Evolutionary conservation across 2,113 vertebrate genomes (phyloP).

Genomic region (Benitochromis conjunctus): DNA sequence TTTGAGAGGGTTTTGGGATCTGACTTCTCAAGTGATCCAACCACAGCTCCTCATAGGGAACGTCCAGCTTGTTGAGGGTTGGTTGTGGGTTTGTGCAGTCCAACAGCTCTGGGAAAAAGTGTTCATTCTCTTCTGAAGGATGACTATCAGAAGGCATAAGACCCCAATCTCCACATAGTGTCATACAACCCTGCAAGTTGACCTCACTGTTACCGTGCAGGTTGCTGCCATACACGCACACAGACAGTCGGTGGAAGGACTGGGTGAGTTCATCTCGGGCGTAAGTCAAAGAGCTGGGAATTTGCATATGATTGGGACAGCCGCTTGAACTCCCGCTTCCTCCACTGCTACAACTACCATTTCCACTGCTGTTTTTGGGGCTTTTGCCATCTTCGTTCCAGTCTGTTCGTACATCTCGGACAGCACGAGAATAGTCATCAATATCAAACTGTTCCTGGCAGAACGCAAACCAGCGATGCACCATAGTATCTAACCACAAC

Average conservation of each 20-base stretch:
- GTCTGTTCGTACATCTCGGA: slow-evolving; percentile 88
- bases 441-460: slow-evolving; percentile 97
- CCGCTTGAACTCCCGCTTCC: slow-evolving; percentile 61
- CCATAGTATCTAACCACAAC: slow-evolving; percentile 85
- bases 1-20: slow-evolving; percentile 52
- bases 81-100: slow-evolving; percentile 71
- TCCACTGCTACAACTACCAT: slow-evolving; percentile 52
- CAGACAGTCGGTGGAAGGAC: slow-evolving; percentile 95
- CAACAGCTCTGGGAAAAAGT: slow-evolving; percentile 81
- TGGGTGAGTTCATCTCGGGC: slow-evolving; percentile 94
- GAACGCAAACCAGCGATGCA: slow-evolving; percentile 90
- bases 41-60: slow-evolving; percentile 97
- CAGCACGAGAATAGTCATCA: slow-evolving; percentile 92
- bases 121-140: slow-evolving; percentile 86
- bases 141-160: slow-evolving; percentile 80
- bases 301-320: slow-evolving; percentile 79
- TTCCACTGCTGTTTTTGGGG: slow-evolving; percentile 78
- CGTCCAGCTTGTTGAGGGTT: slow-evolving; percentile 77
- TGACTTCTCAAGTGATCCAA: slow-evolving; percentile 81
- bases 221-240: slow-evolving; percentile 96
- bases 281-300: slow-evolving; percentile 89
- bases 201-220: slow-evolving; percentile 95
- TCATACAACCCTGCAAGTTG: slow-evolving; percentile 90
- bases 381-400: slow-evolving; percentile 94
- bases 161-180: slow-evolving; percentile 85